Conservation (phyloP, 2,888 invertebrate genomes). For the Athalia rosae region DNA sequence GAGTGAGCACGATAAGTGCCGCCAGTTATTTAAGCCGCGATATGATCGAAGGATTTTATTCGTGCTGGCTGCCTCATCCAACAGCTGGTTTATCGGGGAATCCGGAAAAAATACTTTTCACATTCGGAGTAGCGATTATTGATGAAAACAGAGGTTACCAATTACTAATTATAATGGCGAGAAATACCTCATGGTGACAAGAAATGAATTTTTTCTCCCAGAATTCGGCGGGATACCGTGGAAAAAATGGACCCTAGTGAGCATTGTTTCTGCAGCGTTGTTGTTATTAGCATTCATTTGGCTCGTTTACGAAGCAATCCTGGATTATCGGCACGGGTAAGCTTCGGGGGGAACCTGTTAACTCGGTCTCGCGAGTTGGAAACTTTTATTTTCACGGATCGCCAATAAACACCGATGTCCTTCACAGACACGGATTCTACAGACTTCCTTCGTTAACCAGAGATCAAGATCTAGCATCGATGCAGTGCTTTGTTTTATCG, state of each 20-base stretch:
- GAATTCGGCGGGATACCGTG: slow-evolving; percentile 47
- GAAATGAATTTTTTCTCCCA: slow-evolving; percentile 18
- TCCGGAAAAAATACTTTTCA: slow-evolving; percentile 44
- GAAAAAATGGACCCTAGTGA: slow-evolving; percentile 50
- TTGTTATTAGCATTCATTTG: slow-evolving; percentile 6
- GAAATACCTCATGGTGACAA: background rate
- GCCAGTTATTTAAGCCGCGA: slow-evolving; percentile 50
- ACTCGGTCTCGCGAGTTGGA: too few species aligned
- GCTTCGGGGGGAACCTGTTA: background rate
- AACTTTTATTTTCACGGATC: too few species aligned
- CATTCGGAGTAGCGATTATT: slow-evolving; percentile 50
- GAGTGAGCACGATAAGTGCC: slow-evolving; percentile 50
- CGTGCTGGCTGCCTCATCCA: slow-evolving; percentile 47
- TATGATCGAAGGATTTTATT: slow-evolving; percentile 53
- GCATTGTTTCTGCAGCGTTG: slow-evolving; percentile 24
- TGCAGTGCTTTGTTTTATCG: slow-evolving; percentile 49
- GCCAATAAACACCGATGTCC: background rate
- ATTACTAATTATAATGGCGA: slow-evolving; percentile 17
- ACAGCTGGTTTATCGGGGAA: slow-evolving; percentile 40
- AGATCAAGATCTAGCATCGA: slow-evolving; percentile 41
- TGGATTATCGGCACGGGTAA: slow-evolving; percentile 12
- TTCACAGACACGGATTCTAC: slow-evolving; percentile 48
- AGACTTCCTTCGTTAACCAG: slow-evolving; percentile 44
- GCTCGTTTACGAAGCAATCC: slow-evolving; percentile 21
- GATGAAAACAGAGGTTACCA: slow-evolving; percentile 48